Evolutionary conservation across 30 jellyfish, hydroid and myxozoan species (phyloP), one percentile per base, ranked within the genome.

Genomic region (Aurelia aurita): DNA sequence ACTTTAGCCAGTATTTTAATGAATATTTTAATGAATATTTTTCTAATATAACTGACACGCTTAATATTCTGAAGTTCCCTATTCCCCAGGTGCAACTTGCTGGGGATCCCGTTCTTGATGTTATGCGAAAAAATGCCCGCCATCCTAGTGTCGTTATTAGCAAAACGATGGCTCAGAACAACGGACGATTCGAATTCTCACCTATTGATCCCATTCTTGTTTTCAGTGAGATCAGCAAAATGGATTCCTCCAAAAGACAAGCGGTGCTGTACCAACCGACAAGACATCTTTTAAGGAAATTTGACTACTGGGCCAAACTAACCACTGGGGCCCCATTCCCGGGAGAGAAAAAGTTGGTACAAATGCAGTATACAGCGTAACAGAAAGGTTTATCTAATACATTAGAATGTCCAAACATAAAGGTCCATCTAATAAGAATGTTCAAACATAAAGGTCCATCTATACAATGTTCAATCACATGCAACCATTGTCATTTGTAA

Each of bases 401-500:
- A 16, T 47, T 16, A n/a, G n/a, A n/a, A n/a, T n/a, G n/a, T n/a
- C n/a, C n/a, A n/a, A n/a, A n/a, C n/a, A n/a, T n/a, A n/a, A n/a
- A n/a, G n/a, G n/a, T n/a, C n/a, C n/a, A n/a, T n/a, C n/a, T n/a
- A n/a, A n/a, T n/a, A n/a, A n/a, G n/a, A n/a, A n/a, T n/a, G n/a
- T n/a, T n/a, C n/a, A n/a, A n/a, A n/a, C n/a, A n/a, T n/a, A n/a
- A n/a, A n/a, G n/a, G n/a, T n/a, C n/a, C n/a, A n/a, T n/a, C n/a
- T n/a, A n/a, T 47, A 47, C 59, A 47, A 47, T 47, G 59, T 47
- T 47, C 59, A 47, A 47, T 47, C 59, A 47, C 59, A 47, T 16
- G 59, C 88, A 77, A 46, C 88, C 88, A 77, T 58, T 77, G 79
- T 77, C 88, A 9, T 22, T 57, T 77, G 26, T 78, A 77, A 77